phyloP scores from a whole-genome alignment of 2,113 vertebrate genomes.

The Heptranchias perlo region DNA sequence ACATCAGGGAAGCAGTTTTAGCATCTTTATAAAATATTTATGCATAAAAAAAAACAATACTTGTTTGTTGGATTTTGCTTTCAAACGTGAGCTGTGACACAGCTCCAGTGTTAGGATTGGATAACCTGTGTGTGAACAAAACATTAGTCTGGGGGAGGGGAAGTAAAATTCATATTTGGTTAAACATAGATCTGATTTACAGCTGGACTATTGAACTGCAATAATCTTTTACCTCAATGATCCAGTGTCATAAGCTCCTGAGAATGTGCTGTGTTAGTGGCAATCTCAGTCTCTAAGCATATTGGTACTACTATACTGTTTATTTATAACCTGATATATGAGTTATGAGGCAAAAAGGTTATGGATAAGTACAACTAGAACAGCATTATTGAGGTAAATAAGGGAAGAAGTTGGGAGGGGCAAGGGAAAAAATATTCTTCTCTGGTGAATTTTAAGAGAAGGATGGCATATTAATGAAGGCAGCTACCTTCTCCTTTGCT shows the following conservation, averaged over 20 bases:
- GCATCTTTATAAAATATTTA: too few relatives aligned
- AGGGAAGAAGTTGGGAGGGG: background rate
- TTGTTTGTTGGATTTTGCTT: too few relatives aligned
- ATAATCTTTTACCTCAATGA: background rate
- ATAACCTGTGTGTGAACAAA: background rate
- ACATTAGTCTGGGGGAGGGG: background rate
- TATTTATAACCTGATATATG: background rate
- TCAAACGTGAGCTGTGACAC: too few relatives aligned
- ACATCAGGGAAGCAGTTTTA: background rate
- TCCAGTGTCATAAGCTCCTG: background rate
- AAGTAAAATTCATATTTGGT: background rate
- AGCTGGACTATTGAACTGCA: background rate
- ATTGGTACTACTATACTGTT: background rate
- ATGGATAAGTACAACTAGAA: background rate
- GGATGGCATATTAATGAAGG: background rate
- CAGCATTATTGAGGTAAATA: background rate
- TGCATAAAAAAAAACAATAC: too few relatives aligned
- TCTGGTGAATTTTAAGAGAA: too few relatives aligned
- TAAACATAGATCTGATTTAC: background rate
- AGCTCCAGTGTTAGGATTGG: background rate
- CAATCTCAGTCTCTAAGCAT: background rate
- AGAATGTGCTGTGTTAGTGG: background rate
- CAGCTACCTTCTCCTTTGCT: constrained; percentile 6
- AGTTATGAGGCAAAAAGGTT: background rate
- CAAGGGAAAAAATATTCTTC: background rate